These are phyloP conservation scores for Pitangus sulphuratus DNA, from an alignment of 2,797 vertebrate species.

Conservation along the genomic window DNA sequence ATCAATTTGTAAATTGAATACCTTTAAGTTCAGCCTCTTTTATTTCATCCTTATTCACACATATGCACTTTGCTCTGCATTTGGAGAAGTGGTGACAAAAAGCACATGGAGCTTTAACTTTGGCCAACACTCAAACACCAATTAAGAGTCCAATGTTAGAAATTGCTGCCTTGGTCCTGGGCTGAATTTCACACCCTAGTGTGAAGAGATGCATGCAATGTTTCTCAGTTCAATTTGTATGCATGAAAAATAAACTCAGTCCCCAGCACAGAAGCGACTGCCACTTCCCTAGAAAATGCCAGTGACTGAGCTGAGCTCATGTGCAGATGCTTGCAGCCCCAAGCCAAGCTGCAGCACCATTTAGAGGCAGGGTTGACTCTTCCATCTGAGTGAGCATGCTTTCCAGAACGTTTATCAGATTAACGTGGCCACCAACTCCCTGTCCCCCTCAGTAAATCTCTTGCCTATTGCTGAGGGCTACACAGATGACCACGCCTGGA, in stretches of 20 bases:
- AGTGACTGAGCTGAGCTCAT: neutral
- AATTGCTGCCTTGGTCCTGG: neutral
- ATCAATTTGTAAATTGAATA: neutral
- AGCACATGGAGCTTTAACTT: neutral
- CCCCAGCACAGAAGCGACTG: neutral
- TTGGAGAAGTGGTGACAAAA: neutral
- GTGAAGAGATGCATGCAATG: neutral
- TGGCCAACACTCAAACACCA: neutral
- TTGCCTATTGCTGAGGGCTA: slow-evolving; percentile 45
- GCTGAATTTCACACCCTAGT: neutral
- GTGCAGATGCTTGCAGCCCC: slow-evolving; percentile 61
- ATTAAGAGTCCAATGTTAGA: neutral
- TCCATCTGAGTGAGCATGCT: slow-evolving; percentile 69
- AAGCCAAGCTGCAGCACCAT: slow-evolving; percentile 50
- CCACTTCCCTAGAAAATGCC: neutral
- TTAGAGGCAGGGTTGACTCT: slow-evolving; percentile 58
- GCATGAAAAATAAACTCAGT: neutral
- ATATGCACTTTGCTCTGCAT: neutral
- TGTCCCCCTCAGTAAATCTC: slow-evolving; percentile 26
- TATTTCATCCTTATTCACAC: neutral
- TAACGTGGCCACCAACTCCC: slow-evolving; percentile 68
- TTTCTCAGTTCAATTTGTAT: neutral
- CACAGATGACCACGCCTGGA: slow-evolving; percentile 9
- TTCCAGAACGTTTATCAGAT: slow-evolving; percentile 78
- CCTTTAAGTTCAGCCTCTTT: neutral